A percentile compares a stretch with the other conserved stretches of the same genome.
These are phyloP conservation scores for Bibio marci DNA, from an alignment of 2,888 invertebrate species.

Conservation along the genomic window DNA sequence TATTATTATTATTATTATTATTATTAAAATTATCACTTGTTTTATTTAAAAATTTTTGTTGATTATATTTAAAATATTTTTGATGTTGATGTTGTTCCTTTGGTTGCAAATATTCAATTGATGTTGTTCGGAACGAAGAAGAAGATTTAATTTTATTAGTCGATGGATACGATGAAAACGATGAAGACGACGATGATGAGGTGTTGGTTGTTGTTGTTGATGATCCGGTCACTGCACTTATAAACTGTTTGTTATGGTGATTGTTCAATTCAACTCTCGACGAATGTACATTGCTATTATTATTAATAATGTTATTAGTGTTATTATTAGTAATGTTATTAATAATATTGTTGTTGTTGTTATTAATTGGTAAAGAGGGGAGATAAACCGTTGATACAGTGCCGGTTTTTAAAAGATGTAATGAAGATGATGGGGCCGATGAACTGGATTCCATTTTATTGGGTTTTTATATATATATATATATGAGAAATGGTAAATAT, in stretches of 20 bases:
- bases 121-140: too few species aligned
- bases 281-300: conserved; percentile 6
- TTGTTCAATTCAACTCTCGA: conserved; percentile 5
- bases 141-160: too few species aligned
- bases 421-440: background rate
- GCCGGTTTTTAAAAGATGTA: background rate
- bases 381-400: conserved; percentile 9
- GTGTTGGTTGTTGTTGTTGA: conserved; percentile 12
- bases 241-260: conserved; percentile 14
- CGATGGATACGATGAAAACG: too few species aligned
- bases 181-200: too few species aligned
- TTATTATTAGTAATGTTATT: background rate
- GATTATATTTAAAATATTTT: too few species aligned
- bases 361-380: conserved; percentile 7
- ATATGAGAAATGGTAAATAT: too few species aligned
- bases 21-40: too few species aligned
- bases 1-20: too few species aligned
- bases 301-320: background rate
- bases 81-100: too few species aligned
- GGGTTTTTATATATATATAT: background rate
- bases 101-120: too few species aligned
- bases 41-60: too few species aligned
- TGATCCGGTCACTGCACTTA: conserved; percentile 23
- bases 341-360: background rate
- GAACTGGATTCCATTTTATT: background rate